Base-by-base conservation (phyloP, 1,140 invertebrate genomes). In the Drosophila murphyi region DNA sequence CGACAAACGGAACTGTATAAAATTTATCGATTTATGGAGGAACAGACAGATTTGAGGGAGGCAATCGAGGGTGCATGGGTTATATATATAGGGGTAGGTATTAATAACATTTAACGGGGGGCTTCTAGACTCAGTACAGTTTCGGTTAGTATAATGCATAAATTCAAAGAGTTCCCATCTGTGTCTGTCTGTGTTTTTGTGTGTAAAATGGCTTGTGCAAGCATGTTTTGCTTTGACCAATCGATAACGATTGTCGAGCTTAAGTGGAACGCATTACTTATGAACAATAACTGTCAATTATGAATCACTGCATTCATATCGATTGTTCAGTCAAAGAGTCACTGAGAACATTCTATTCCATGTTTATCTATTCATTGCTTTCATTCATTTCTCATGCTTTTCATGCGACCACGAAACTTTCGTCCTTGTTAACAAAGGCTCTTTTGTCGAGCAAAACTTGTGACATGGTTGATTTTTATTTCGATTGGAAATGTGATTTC, bases 1-100 rank as follows among this genome's bases (percentile, higher is more conserved):
- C 72, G 34, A 5, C 67, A 31, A 75, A 71, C 83, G 82, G 80
- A 87, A 88, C 83, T 82, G 65, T 80, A 87, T 83, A 80, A 87
- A 87, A 83, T 87, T 88, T 87, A 87, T 87, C 83, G 82, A 87
- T 87, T 88, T 72, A 55, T 64, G 59, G 51, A 69, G 10, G 29
- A 60, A 34, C 31, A 59, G 47, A 54, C 64, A 48, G 8, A 47
- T 65, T 51, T 35, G 39, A 35, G 47, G n/a, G 20, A 1, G 20
- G 20, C 1, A 20, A 20, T 20, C 20, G 54, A n/a, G 37, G 45
- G 29, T 8, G 2, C 32, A 6, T 37, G 20, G 20, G 1, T 20
- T 20, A 20, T 20, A 20, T 20, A 20, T 20, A 20, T 34, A 39
- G 20, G 56, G 57, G 43, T 35, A 28, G 50, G 52, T 79, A 82